Percentiles rank a stretch among this genome's conserved stretches.
These are phyloP conservation scores for Choloepus hoffmanni DNA, from an alignment of 2,113 vertebrate genomes.

Conservation along the genomic window DNA sequence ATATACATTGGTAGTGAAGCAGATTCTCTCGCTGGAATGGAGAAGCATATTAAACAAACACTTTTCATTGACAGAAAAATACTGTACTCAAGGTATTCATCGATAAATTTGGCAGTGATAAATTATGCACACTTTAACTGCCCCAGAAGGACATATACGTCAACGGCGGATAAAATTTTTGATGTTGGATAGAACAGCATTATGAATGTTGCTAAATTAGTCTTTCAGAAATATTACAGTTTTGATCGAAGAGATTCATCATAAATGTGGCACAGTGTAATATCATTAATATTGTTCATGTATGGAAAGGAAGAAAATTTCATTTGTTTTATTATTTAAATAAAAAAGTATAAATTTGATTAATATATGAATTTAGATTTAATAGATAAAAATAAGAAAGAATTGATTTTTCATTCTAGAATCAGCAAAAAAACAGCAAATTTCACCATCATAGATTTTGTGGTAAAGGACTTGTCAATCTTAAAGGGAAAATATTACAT, in stretches of 20 bases:
- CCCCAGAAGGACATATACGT: constrained; percentile 39
- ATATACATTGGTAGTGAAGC: not conserved
- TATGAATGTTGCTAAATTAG: constrained; percentile 16
- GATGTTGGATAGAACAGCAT: constrained; percentile 52
- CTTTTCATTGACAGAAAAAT: constrained; percentile 57
- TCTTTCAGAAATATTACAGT: constrained; percentile 32
- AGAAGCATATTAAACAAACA: constrained; percentile 42
- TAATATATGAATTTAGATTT: constrained; percentile 34
- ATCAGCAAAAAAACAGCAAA: not conserved
- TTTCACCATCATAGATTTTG: not conserved
- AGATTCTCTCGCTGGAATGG: not conserved
- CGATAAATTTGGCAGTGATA: not conserved
- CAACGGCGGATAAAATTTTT: constrained; percentile 52
- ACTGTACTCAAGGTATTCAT: not conserved
- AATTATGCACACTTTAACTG: constrained; percentile 61
- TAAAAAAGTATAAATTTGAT: constrained; percentile 46
- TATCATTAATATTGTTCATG: not conserved
- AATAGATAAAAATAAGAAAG: not conserved
- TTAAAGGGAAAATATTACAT: not conserved
- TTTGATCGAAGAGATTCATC: constrained; percentile 11
- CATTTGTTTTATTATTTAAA: constrained; percentile 17
- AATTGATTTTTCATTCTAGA: constrained; percentile 26
- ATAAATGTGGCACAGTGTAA: not conserved
- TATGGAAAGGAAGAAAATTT: not conserved
- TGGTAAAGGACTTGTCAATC: not conserved